A percentile compares a stretch with the other conserved stretches of the same genome.
These are phyloP conservation scores for Hylomyscus alleni DNA, from an alignment of 2,797 vertebrate species.

Conservation along the genomic window DNA sequence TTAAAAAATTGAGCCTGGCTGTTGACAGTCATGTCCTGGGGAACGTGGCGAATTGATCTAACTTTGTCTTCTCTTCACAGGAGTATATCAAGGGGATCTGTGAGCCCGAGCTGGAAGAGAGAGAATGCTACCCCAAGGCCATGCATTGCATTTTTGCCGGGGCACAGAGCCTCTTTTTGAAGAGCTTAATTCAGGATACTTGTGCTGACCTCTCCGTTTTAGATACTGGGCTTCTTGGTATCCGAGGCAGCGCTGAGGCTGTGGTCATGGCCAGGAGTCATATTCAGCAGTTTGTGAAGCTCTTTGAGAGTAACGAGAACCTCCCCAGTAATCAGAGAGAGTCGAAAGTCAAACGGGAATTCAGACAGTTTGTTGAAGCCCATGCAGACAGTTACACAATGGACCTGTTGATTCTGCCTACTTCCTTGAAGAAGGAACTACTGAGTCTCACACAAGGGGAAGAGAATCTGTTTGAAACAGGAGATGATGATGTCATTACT, in stretches of 20 bases:
- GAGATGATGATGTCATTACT: slow-evolving; percentile 66
- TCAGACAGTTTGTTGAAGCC: slow-evolving; percentile 97
- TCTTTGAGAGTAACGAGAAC: slow-evolving; percentile 94
- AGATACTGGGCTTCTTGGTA: slow-evolving; percentile 93
- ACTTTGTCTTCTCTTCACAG: slow-evolving; percentile 86
- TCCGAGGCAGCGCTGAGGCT: slow-evolving; percentile 94
- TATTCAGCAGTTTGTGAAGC: slow-evolving; percentile 96
- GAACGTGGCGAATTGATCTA: neutral
- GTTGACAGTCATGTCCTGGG: neutral
- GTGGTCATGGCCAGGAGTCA: slow-evolving; percentile 98
- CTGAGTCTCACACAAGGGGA: slow-evolving; percentile 92
- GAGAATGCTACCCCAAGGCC: slow-evolving; percentile 95
- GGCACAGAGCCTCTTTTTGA: slow-evolving; percentile 94
- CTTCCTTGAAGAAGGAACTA: slow-evolving; percentile 96
- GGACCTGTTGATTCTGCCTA: slow-evolving; percentile 97
- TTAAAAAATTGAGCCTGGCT: neutral
- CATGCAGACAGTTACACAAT: slow-evolving; percentile 97
- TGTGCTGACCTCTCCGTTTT: slow-evolving; percentile 95
- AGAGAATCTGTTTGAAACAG: slow-evolving; percentile 52
- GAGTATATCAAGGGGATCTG: slow-evolving; percentile 97
- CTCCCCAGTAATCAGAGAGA: slow-evolving; percentile 92
- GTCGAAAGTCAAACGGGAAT: slow-evolving; percentile 93
- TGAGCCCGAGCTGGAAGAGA: slow-evolving; percentile 96
- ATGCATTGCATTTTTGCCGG: slow-evolving; percentile 99
- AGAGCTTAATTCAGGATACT: slow-evolving; percentile 95